A percentile compares a stretch with the other conserved stretches of the same genome.
Evolutionary conservation across 2,888 invertebrate species (phyloP).

Genomic region (Dusona sp.): DNA sequence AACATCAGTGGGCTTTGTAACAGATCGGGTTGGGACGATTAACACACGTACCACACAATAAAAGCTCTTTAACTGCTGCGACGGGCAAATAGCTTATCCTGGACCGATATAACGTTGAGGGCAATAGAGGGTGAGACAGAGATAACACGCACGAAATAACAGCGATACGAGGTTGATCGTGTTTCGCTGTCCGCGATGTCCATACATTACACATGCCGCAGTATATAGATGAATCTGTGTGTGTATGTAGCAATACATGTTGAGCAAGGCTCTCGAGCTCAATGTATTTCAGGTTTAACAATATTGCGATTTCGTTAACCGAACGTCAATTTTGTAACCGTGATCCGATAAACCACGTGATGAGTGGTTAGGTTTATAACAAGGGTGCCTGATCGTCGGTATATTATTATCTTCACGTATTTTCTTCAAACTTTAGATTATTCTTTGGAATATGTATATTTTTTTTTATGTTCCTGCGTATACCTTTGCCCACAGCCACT

Average conservation of each 20-base stretch:
- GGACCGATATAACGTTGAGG: constrained; percentile 40
- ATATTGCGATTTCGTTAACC: constrained; percentile 67
- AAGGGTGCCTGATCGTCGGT: neutral
- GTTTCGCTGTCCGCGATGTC: constrained; percentile 29
- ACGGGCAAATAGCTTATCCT: constrained; percentile 67
- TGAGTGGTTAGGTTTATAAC: constrained; percentile 36
- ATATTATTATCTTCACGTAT: neutral
- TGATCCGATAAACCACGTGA: constrained; percentile 47
- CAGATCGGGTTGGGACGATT: constrained; percentile 59
- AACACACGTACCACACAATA: constrained; percentile 64
- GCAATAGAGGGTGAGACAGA: constrained; percentile 34
- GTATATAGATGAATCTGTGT: neutral
- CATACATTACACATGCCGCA: constrained; percentile 22
- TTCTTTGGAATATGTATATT: neutral
- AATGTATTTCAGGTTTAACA: constrained; percentile 54
- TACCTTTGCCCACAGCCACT: too few species aligned
- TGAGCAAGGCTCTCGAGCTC: constrained; percentile 8
- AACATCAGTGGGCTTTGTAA: constrained; percentile 57
- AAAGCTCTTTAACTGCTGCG: constrained; percentile 64
- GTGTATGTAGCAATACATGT: constrained; percentile 21
- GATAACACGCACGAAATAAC: constrained; percentile 65
- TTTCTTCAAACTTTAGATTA: neutral
- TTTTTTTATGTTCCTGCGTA: too few species aligned
- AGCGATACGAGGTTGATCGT: constrained; percentile 66
- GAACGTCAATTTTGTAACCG: constrained; percentile 61